These are phyloP conservation scores for Acromyrmex echinatior DNA, from an alignment of 1,140 invertebrate genomes.

Conservation along the genomic window DNA sequence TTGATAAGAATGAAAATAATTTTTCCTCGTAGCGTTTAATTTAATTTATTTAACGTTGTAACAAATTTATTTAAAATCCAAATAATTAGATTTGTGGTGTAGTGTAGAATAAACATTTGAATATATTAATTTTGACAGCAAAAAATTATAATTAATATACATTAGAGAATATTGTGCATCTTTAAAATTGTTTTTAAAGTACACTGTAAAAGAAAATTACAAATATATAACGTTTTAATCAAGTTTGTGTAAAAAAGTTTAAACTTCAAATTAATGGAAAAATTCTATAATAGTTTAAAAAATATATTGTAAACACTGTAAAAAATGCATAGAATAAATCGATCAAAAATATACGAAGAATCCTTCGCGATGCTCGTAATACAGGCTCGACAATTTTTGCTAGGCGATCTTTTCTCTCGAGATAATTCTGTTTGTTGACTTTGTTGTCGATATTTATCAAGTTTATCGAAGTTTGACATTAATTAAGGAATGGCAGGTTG, in stretches of 20 bases:
- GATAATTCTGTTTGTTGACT: slow-evolving; percentile 45
- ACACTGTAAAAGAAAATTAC: background rate
- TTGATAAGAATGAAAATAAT: background rate
- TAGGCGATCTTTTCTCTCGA: background rate
- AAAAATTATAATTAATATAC: background rate
- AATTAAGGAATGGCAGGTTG: slow-evolving; percentile 51
- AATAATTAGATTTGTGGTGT: background rate
- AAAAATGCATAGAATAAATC: background rate
- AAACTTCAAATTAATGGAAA: background rate
- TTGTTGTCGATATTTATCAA: slow-evolving; percentile 48
- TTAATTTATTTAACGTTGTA: background rate
- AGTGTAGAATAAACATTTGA: background rate
- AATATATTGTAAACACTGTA: background rate
- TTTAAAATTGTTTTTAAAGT: slow-evolving; percentile 10
- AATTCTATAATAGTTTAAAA: background rate
- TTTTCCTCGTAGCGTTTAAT: background rate
- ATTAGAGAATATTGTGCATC: background rate
- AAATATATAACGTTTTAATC: background rate
- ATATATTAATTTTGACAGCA: background rate
- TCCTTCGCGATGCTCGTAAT: background rate
- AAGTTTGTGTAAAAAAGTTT: slow-evolving; percentile 13
- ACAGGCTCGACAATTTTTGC: slow-evolving; percentile 11
- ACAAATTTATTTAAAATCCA: background rate
- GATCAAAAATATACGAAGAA: slow-evolving; percentile 2
- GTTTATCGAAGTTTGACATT: slow-evolving; percentile 37